These are phyloP conservation scores for Galaxias olidus DNA, from an alignment of 2,797 vertebrate species.

Conservation along the genomic window DNA sequence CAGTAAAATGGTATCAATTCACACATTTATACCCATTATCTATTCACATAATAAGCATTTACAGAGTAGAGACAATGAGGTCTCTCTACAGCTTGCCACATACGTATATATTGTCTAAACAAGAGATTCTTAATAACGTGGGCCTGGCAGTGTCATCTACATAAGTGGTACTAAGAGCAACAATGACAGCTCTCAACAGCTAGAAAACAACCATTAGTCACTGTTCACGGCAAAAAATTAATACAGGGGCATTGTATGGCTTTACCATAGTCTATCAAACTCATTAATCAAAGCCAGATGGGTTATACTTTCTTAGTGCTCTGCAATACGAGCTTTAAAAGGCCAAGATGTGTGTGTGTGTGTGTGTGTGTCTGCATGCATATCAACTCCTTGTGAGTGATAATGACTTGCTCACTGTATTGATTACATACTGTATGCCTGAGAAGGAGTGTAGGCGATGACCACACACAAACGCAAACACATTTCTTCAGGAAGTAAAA, in stretches of 20 bases:
- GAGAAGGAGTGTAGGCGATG: slow-evolving; percentile 47
- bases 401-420: slow-evolving; percentile 62
- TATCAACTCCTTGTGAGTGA: slow-evolving; percentile 23
- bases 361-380: slow-evolving; percentile 14
- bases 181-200: slow-evolving; percentile 77
- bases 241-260: slow-evolving; percentile 69
- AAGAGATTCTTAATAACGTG: slow-evolving; percentile 53
- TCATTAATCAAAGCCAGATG: slow-evolving; percentile 72
- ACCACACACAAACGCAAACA: slow-evolving; percentile 37
- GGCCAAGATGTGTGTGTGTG: slow-evolving; percentile 32
- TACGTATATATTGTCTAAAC: slow-evolving; percentile 68
- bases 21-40: slow-evolving; percentile 66
- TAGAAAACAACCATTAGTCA: slow-evolving; percentile 81
- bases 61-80: slow-evolving; percentile 67
- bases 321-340: slow-evolving; percentile 62
- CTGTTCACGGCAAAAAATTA: slow-evolving; percentile 77
- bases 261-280: slow-evolving; percentile 70
- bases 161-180: slow-evolving; percentile 60
- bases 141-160: slow-evolving; percentile 69
- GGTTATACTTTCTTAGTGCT: slow-evolving; percentile 56
- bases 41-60: slow-evolving; percentile 61
- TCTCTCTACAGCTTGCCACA: slow-evolving; percentile 64
- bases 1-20: slow-evolving; percentile 60
- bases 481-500: slow-evolving; percentile 12
- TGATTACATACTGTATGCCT: slow-evolving; percentile 59